phyloP scores from a whole-genome alignment of 2,888 invertebrate genomes.

The Parnassius orleans region DNA sequence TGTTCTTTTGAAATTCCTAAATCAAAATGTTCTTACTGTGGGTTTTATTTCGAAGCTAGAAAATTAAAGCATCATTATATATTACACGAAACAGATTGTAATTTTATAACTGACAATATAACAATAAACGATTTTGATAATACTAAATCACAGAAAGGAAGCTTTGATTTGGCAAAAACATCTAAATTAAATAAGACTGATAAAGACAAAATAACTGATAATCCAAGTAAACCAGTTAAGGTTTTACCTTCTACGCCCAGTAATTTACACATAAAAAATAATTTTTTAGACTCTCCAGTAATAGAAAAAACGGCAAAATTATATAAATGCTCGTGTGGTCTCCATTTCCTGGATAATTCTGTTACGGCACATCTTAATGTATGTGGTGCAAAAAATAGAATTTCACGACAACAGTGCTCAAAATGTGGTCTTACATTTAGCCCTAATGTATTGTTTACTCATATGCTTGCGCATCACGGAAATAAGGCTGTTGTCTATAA shows the following conservation, averaged over 20 bases:
- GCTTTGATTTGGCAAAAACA: background rate
- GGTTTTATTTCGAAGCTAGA: slow-evolving; percentile 46
- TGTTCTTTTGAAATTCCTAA: slow-evolving; percentile 44
- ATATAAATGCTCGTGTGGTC: slow-evolving; percentile 58
- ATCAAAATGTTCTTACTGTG: slow-evolving; percentile 49
- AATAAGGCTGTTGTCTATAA: slow-evolving; percentile 45
- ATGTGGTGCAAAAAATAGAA: slow-evolving; percentile 36
- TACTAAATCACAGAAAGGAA: slow-evolving; percentile 2
- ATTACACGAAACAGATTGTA: slow-evolving; percentile 48
- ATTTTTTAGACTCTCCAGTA: background rate
- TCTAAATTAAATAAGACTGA: slow-evolving; percentile 11
- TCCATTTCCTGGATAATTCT: slow-evolving; percentile 41
- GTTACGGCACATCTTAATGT: slow-evolving; percentile 6
- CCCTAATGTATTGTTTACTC: slow-evolving; percentile 54
- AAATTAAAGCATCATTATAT: slow-evolving; percentile 47
- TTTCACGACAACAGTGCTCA: slow-evolving; percentile 52
- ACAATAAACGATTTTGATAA: slow-evolving; percentile 42
- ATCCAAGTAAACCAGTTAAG: background rate
- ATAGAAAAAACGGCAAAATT: slow-evolving; percentile 37
- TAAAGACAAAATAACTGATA: slow-evolving; percentile 2
- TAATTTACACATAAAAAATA: background rate
- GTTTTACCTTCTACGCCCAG: background rate
- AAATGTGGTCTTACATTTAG: slow-evolving; percentile 59
- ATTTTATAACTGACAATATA: slow-evolving; percentile 49
- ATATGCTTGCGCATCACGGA: slow-evolving; percentile 57